These are phyloP conservation scores for Pterocles orientalis DNA, from an alignment of 2,113 vertebrate genomes.

Conservation along the genomic window DNA sequence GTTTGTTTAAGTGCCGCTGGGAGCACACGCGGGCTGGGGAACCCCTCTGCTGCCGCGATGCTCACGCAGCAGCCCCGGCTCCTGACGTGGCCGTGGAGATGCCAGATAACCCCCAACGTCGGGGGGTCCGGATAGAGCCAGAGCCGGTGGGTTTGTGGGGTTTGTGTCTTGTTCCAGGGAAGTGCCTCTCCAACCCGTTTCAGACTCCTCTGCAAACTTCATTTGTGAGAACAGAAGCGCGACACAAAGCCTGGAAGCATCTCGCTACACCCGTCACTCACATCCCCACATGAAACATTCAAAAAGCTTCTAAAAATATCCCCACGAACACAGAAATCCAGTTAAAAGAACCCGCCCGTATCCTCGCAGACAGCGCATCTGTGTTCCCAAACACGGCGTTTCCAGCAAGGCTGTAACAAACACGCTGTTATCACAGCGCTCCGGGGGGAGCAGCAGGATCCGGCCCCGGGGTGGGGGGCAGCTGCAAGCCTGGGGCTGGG, in stretches of 20 bases:
- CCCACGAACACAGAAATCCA: background rate
- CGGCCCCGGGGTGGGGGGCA: fast-evolving
- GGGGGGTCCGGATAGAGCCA: background rate
- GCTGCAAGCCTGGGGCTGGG: background rate
- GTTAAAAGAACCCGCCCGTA: background rate
- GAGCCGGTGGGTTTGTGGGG: fast-evolving
- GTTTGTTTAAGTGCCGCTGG: constrained; percentile 68
- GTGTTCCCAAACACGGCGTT: background rate
- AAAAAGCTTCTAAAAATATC: background rate
- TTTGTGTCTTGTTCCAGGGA: background rate
- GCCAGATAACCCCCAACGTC: background rate
- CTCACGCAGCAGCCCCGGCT: background rate
- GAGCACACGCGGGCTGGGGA: constrained; percentile 38
- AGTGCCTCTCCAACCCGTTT: background rate
- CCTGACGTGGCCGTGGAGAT: background rate
- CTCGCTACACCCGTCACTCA: background rate
- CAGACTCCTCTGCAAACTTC: background rate
- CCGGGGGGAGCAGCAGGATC: background rate
- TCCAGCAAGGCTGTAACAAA: background rate
- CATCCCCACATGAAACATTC: background rate
- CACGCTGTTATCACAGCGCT: background rate
- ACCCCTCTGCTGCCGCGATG: background rate
- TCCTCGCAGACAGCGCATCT: background rate
- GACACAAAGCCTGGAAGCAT: background rate
- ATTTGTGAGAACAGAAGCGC: background rate